Conservation (phyloP, 2,113 vertebrate genomes). For the Chaetorhynchus papuensis region DNA sequence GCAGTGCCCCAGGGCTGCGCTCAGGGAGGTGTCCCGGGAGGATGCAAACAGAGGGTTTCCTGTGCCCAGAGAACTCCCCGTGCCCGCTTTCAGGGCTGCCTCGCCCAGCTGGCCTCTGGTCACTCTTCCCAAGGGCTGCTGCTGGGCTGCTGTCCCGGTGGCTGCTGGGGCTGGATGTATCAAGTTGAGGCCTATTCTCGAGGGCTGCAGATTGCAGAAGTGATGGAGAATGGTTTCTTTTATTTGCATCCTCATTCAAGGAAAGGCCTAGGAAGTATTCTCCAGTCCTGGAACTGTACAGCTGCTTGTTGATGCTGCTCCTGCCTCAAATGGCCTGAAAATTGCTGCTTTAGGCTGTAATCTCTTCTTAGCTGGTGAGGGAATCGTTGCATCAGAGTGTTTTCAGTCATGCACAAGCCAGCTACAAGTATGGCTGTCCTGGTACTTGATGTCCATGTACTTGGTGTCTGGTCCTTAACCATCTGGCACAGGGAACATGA, state of each 20-base stretch:
- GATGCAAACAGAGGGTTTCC: not conserved
- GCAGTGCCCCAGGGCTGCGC: not conserved
- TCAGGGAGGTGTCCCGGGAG: not conserved
- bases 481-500: conserved; percentile 86
- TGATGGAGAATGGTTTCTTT: not conserved
- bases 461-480: conserved; percentile 74
- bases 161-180: not conserved
- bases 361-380: not conserved
- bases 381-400: not conserved
- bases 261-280: not conserved
- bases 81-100: rapidly evolving
- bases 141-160: too few species aligned
- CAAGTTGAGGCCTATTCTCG: not conserved
- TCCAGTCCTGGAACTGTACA: not conserved
- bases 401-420: not conserved
- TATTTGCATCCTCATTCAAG: not conserved
- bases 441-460: not conserved
- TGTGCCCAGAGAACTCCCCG: too few species aligned
- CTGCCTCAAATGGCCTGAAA: not conserved
- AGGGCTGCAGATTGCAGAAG: not conserved
- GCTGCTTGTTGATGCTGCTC: not conserved
- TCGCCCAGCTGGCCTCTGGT: not conserved
- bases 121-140: not conserved
- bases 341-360: not conserved
- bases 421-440: not conserved